phyloP scores from a whole-genome alignment of 2,888 invertebrate species.

The Drosophila subquinaria region DNA sequence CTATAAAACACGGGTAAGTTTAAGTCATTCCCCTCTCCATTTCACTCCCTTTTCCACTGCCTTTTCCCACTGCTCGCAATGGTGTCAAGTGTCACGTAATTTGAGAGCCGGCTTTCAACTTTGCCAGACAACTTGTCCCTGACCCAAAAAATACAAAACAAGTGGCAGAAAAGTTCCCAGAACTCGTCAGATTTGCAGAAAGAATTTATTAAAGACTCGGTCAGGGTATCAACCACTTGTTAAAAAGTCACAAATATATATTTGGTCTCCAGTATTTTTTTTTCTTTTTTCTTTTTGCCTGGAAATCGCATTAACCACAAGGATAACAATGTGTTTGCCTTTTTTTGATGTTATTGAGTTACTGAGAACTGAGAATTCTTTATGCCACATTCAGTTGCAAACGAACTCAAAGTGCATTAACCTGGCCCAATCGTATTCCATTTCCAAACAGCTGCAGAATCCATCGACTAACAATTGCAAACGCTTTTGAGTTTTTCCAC shows the following conservation, averaged over 20 bases:
- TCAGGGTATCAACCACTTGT: slow-evolving; percentile 40
- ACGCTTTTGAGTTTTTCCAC: slow-evolving; percentile 1
- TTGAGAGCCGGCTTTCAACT: slow-evolving; percentile 48
- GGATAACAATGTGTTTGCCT: background rate
- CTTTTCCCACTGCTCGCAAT: background rate
- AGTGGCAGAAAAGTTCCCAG: slow-evolving; percentile 16
- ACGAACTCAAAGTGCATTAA: slow-evolving; percentile 60
- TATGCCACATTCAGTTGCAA: slow-evolving; percentile 30
- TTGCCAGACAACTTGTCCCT: slow-evolving; percentile 65
- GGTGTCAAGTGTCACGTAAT: slow-evolving; percentile 60
- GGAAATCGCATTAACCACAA: slow-evolving; percentile 37
- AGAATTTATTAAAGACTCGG: background rate
- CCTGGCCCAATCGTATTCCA: slow-evolving; percentile 55
- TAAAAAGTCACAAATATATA: slow-evolving; percentile 23
- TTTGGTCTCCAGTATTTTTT: slow-evolving; percentile 38
- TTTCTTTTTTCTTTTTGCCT: slow-evolving; percentile 8
- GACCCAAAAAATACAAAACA: slow-evolving; percentile 13
- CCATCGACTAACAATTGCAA: slow-evolving; percentile 49
- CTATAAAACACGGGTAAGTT: slow-evolving; percentile 80
- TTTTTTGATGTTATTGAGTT: slow-evolving; percentile 30
- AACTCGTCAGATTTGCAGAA: background rate
- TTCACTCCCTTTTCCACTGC: background rate
- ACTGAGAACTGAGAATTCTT: background rate
- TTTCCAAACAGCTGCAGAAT: slow-evolving; percentile 42
- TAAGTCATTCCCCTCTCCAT: background rate